Conservation (phyloP, 2,797 vertebrate species). For the Sebastes hubbsi region DNA sequence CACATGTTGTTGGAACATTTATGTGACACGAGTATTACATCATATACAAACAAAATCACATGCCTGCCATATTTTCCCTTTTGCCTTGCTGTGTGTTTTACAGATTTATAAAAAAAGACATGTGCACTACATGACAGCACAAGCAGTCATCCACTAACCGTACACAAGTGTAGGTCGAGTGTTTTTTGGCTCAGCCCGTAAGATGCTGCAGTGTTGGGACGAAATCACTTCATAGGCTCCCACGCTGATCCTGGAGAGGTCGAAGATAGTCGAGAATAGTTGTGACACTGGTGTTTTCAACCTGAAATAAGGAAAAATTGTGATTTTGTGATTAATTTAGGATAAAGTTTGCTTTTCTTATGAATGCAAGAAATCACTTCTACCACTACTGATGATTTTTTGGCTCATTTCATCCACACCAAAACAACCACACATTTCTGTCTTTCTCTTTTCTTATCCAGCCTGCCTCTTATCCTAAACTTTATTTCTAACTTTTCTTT, state of each 20-base stretch:
- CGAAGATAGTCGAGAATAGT: constrained; percentile 5
- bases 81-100: constrained; percentile 33
- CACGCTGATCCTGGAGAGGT: constrained; percentile 13
- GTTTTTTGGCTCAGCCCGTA: constrained; percentile 14
- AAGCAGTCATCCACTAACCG: constrained; percentile 11
- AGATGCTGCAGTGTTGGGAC: not conserved
- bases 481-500: not conserved
- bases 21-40: constrained; percentile 45
- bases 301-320: constrained; percentile 48
- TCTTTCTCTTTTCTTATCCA: not conserved
- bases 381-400: not conserved
- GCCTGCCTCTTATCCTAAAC: not conserved
- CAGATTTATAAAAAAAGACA: constrained; percentile 26
- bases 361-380: not conserved
- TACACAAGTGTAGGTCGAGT: constrained; percentile 13
- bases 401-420: not conserved
- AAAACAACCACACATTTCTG: not conserved
- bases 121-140: constrained; percentile 18
- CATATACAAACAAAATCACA: constrained; percentile 67
- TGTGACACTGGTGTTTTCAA: constrained; percentile 29
- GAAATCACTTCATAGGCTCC: constrained; percentile 11
- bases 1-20: constrained; percentile 25
- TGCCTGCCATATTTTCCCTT: constrained; percentile 37
- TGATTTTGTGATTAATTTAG: not conserved
- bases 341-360: not conserved